phyloP scores from a whole-genome alignment of 1,140 invertebrate species.

The Orius insidiosus region DNA sequence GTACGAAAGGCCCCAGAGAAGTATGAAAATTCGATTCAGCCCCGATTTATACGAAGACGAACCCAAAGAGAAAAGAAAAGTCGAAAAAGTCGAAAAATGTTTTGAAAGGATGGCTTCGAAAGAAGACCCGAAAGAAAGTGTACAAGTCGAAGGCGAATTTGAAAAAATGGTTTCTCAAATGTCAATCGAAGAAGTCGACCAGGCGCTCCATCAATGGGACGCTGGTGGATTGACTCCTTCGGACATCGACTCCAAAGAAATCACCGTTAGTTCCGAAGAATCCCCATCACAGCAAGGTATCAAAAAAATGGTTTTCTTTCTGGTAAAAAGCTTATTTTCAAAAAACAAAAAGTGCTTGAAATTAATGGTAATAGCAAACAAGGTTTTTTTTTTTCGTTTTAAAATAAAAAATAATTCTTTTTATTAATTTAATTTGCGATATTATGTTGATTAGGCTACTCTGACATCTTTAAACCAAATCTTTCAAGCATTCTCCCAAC shows the following conservation, averaged over 20 bases:
- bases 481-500: constrained; percentile 13
- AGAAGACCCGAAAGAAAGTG: constrained; percentile 19
- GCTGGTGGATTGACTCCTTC: constrained; percentile 28
- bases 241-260: constrained; percentile 26
- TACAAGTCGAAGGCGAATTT: constrained; percentile 27
- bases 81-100: constrained; percentile 32
- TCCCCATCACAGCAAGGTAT: constrained; percentile 29
- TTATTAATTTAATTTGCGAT: not conserved
- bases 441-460: constrained; percentile 7
- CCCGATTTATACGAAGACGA: constrained; percentile 18
- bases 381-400: constrained; percentile 1
- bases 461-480: constrained; percentile 13
- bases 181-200: constrained; percentile 30
- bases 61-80: constrained; percentile 16
- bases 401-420: not conserved
- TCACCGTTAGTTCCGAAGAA: constrained; percentile 22
- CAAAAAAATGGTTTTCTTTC: not conserved
- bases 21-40: constrained; percentile 17
- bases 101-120: constrained; percentile 38
- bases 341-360: not conserved
- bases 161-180: constrained; percentile 30
- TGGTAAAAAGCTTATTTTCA: not conserved
- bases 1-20: constrained; percentile 13
- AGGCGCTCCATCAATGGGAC: constrained; percentile 29
- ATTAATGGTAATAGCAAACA: not conserved